Conservation (phyloP, 2,797 vertebrate genomes). For the Emys orbicularis region DNA sequence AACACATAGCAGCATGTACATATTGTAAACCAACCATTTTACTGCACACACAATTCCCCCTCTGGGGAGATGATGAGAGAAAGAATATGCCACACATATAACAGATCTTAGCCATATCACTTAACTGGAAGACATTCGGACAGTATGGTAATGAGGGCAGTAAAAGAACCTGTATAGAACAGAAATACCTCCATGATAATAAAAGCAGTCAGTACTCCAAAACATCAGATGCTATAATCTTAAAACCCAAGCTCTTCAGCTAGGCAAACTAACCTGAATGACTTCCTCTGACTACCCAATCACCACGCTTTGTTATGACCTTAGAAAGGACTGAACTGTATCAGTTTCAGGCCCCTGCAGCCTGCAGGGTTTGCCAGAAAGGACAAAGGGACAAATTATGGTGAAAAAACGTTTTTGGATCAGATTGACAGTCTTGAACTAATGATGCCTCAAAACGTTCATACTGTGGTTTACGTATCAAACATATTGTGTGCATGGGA, state of each 20-base stretch:
- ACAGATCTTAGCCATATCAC: neutral
- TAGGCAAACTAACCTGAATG: neutral
- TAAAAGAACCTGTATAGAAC: neutral
- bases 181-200: neutral
- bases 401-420: neutral
- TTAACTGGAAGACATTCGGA: neutral
- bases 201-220: neutral
- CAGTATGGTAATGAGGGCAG: neutral
- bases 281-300: neutral
- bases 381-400: accelerated
- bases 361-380: neutral
- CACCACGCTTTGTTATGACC: neutral
- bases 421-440: neutral
- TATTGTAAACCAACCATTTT: neutral
- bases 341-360: neutral
- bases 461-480: neutral
- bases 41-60: neutral
- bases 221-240: neutral
- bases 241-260: neutral
- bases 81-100: neutral
- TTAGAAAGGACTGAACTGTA: neutral
- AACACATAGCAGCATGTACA: neutral
- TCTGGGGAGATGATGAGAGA: neutral
- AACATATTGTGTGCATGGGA: neutral
- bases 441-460: neutral